These are phyloP conservation scores for Microcebus ravelobensis DNA, from an alignment of 2,113 vertebrate genomes.

Conservation along the genomic window DNA sequence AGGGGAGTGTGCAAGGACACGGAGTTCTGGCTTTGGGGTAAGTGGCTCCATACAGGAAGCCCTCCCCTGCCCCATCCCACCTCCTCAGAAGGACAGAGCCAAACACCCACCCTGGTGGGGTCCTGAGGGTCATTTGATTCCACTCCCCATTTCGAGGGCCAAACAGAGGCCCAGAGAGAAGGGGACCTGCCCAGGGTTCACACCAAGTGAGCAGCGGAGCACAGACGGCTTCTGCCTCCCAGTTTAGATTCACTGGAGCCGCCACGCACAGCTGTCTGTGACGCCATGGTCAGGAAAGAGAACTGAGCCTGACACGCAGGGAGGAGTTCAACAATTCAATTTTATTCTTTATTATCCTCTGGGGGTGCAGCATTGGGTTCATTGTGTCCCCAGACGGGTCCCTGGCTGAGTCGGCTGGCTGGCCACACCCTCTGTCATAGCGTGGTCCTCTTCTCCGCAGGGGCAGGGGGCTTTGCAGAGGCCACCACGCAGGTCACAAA, in stretches of 20 bases:
- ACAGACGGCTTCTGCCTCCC: neutral
- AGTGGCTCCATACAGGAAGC: neutral
- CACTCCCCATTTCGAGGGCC: neutral
- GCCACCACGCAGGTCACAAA: fast-evolving
- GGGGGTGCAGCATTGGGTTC: neutral
- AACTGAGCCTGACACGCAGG: neutral
- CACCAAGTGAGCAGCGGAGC: neutral
- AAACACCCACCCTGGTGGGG: neutral
- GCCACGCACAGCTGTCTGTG: neutral
- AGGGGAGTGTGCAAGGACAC: neutral
- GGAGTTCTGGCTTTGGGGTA: neutral
- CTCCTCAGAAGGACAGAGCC: neutral
- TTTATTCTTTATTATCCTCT: constrained; percentile 26
- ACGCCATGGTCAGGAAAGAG: neutral
- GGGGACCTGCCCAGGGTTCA: neutral
- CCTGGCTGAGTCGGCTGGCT: neutral
- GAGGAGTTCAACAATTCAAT: neutral
- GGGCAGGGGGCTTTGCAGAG: neutral
- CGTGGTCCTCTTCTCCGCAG: neutral
- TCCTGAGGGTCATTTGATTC: neutral
- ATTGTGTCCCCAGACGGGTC: neutral
- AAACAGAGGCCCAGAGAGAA: neutral
- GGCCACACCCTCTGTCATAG: neutral
- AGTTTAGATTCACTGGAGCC: no score
- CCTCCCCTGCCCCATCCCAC: no score